Conservation (phyloP, 2,888 invertebrate species). For the Oligia fasciuncula region DNA sequence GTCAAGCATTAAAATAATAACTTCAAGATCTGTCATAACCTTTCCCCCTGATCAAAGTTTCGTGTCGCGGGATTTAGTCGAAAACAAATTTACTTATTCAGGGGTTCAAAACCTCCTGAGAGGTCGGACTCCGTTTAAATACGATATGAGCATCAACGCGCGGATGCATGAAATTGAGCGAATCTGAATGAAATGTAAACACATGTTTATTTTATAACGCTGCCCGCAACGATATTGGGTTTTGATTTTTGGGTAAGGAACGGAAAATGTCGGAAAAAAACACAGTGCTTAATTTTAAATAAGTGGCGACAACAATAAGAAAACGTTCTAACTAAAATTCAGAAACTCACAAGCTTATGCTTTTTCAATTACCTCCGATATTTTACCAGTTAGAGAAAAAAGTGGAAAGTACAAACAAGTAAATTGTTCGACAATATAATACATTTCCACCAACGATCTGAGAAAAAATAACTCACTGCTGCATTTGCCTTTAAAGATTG, state of each 20-base stretch:
- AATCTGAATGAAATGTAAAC: constrained; percentile 61
- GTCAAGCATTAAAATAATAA: constrained; percentile 40
- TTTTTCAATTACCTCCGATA: background rate
- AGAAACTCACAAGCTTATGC: background rate
- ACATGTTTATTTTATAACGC: constrained; percentile 49
- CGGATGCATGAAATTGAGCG: constrained; percentile 63
- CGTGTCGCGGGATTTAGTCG: constrained; percentile 49
- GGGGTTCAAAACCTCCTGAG: constrained; percentile 45
- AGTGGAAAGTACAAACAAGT: constrained; percentile 21
- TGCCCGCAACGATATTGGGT: constrained; percentile 7
- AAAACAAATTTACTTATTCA: constrained; percentile 67
- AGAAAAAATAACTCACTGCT: constrained; percentile 57
- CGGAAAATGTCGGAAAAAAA: background rate
- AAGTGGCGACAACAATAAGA: background rate
- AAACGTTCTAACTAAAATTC: background rate
- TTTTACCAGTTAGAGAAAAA: constrained; percentile 15
- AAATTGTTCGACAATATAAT: constrained; percentile 52
- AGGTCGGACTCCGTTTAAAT: constrained; percentile 58
- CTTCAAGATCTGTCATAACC: constrained; percentile 40
- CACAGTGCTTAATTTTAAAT: background rate
- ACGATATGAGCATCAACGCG: constrained; percentile 65
- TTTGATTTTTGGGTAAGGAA: constrained; percentile 12
- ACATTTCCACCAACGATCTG: constrained; percentile 21
- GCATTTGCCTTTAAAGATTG: constrained; percentile 65
- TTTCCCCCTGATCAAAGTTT: constrained; percentile 56